Percentiles rank a stretch among this genome's conserved stretches.
Conservation (phyloP, 2,888 invertebrate species). For the Balanococcus diminutus region DNA sequence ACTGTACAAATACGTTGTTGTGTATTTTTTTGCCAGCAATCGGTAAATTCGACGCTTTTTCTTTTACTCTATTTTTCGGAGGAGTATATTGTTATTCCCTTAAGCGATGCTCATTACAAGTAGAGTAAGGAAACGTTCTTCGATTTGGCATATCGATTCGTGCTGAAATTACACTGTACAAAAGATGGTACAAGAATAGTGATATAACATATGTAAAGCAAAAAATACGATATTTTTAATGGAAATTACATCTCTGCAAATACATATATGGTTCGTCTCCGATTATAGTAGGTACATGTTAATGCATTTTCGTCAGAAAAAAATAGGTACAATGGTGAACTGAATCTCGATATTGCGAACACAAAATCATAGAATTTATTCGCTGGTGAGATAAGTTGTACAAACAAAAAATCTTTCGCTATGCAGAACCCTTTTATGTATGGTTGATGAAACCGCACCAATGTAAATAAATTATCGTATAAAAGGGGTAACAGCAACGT, state of each 20-base stretch:
- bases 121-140: not conserved
- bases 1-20: constrained; percentile 6
- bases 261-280: not conserved
- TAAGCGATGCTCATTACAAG: constrained; percentile 31
- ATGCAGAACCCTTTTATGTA: not conserved
- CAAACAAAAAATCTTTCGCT: not conserved
- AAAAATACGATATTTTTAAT: not conserved
- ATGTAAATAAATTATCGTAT: not conserved
- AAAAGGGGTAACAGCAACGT: not conserved
- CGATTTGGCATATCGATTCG: constrained; percentile 2
- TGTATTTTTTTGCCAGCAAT: not conserved
- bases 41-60: constrained; percentile 1
- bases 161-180: not conserved
- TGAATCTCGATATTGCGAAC: not conserved
- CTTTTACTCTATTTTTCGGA: not conserved
- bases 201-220: too few relatives aligned
- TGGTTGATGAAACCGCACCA: not conserved
- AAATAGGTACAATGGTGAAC: not conserved
- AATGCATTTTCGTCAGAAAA: not conserved
- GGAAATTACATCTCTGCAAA: not conserved
- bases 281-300: not conserved
- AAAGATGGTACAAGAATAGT: not conserved
- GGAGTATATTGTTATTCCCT: not conserved
- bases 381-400: not conserved
- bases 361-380: not conserved